Percentiles rank a stretch among this genome's conserved stretches.
Conservation (phyloP, 2,797 vertebrate species). For the Anguilla marmorata region DNA sequence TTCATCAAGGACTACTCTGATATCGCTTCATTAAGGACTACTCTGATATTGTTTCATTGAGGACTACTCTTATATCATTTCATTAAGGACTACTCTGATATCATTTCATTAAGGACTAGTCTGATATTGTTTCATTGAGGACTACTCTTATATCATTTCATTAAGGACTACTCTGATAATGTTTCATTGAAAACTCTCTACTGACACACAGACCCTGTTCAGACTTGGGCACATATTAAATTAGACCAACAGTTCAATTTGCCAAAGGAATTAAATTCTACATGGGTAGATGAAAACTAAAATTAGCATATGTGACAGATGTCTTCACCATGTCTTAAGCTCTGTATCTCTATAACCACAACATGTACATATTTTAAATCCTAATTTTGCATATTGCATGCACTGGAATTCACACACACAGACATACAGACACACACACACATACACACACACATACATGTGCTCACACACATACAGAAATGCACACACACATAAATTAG, state of each 20-base stretch:
- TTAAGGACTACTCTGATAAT: too few species aligned
- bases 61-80: too few species aligned
- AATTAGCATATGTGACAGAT: neutral
- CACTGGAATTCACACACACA: neutral
- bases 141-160: too few species aligned
- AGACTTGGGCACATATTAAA: neutral
- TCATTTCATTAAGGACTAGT: too few species aligned
- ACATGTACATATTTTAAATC: neutral
- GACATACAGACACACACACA: neutral
- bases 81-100: too few species aligned
- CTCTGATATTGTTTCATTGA: too few species aligned
- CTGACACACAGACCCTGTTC: neutral
- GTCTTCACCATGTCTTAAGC: neutral
- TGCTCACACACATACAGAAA: neutral
- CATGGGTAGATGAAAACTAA: neutral
- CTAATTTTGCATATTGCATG: neutral
- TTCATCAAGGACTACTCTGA: too few species aligned
- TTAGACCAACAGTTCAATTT: neutral
- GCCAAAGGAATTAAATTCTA: neutral
- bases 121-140: too few species aligned
- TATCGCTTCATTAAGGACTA: too few species aligned
- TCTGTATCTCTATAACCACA: neutral
- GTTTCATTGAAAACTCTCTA: neutral
- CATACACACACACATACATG: conserved; percentile 11
- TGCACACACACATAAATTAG: neutral